These are phyloP conservation scores for Entomobrya multifasciata DNA, from an alignment of 2,888 invertebrate species.

Conservation along the genomic window DNA sequence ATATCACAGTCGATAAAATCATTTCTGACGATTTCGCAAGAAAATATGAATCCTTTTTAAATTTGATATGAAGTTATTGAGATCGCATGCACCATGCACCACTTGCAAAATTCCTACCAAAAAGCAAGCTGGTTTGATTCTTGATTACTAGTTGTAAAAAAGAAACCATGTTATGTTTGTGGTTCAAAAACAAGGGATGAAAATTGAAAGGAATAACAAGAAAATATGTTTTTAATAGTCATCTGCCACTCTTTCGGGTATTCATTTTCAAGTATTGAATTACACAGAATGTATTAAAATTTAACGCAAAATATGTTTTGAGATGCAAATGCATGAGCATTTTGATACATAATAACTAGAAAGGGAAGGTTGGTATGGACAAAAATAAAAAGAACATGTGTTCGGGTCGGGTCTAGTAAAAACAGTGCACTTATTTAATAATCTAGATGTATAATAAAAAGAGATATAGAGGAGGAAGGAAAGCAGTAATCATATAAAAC, in stretches of 20 bases:
- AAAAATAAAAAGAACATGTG: constrained; percentile 49
- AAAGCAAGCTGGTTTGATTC: constrained; percentile 7
- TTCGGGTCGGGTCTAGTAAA: constrained; percentile 25
- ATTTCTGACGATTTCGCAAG: too few species aligned
- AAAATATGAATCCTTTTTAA: too few species aligned
- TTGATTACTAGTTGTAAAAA: constrained; percentile 7
- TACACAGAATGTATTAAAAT: constrained; percentile 42
- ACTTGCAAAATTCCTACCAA: constrained; percentile 47
- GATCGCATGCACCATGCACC: not conserved
- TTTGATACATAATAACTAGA: constrained; percentile 1
- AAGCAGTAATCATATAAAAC: constrained; percentile 59
- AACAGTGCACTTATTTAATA: constrained; percentile 58
- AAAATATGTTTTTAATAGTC: constrained; percentile 29
- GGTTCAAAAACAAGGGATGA: not conserved
- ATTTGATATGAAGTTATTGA: too few species aligned
- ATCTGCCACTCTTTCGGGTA: constrained; percentile 38
- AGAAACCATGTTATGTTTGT: not conserved
- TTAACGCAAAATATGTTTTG: not conserved
- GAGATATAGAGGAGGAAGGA: constrained; percentile 49
- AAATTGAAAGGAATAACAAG: not conserved
- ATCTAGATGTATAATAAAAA: constrained; percentile 53
- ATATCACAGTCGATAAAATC: too few species aligned
- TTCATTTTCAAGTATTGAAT: constrained; percentile 13
- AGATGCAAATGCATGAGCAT: constrained; percentile 51
- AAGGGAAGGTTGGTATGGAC: not conserved